Conservation (phyloP, 1,140 invertebrate species). For the Calephelis virginiensis region DNA sequence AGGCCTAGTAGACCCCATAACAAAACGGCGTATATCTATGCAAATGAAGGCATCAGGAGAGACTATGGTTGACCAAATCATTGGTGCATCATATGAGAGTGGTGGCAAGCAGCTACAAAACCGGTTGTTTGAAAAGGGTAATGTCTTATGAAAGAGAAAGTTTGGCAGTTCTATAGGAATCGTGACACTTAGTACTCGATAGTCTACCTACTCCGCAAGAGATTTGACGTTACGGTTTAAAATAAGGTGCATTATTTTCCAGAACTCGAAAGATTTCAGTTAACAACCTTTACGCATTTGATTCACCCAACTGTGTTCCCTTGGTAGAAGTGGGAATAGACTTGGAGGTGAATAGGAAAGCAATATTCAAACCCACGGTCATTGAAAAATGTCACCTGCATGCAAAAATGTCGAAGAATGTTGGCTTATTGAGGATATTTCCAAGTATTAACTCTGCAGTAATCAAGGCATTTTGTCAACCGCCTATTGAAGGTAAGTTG, state of each 20-base stretch:
- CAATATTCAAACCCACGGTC: constrained; percentile 85
- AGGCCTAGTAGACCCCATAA: too few species aligned
- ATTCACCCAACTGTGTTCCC: constrained; percentile 92
- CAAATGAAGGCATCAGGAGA: too few species aligned
- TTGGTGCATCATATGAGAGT: too few species aligned
- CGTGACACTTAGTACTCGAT: too few species aligned
- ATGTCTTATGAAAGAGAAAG: too few species aligned
- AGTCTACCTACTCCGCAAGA: too few species aligned
- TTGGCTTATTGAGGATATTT: constrained; percentile 92
- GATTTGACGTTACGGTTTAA: too few species aligned
- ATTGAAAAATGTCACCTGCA: constrained; percentile 90
- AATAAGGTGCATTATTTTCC: background rate
- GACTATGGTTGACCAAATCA: too few species aligned
- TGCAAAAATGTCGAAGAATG: constrained; percentile 88
- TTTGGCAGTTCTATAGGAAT: too few species aligned
- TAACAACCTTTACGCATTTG: constrained; percentile 91
- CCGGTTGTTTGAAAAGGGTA: too few species aligned
- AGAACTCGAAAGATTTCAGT: constrained; percentile 90
- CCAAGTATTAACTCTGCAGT: constrained; percentile 92
- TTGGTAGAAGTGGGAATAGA: constrained; percentile 91
- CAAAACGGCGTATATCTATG: too few species aligned
- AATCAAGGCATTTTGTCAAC: constrained; percentile 88
- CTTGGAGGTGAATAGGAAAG: constrained; percentile 87
- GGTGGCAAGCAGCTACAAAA: too few species aligned
- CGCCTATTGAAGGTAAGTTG: constrained; percentile 85